Conservation (phyloP, 2,888 invertebrate species). For the Nymphalis urticae region DNA sequence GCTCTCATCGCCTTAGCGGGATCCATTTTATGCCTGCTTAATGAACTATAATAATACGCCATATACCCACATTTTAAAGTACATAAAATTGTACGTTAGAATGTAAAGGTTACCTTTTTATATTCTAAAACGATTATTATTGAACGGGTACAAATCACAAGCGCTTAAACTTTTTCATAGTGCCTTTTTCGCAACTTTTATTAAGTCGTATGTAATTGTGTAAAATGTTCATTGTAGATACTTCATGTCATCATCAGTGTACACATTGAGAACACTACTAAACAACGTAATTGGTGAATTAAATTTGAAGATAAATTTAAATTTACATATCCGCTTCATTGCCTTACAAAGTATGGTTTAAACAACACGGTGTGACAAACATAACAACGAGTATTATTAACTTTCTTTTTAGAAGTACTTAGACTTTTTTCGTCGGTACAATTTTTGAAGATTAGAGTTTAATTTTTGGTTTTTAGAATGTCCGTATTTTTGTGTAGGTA, state of each 20-base stretch:
- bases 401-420: too few species aligned
- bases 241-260: background rate
- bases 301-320: constrained; percentile 38
- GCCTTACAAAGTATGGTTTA: constrained; percentile 13
- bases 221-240: background rate
- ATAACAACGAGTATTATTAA: too few species aligned
- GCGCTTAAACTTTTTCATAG: background rate
- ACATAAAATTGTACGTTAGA: constrained; percentile 20
- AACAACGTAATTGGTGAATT: constrained; percentile 12
- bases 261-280: background rate
- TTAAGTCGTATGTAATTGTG: too few species aligned
- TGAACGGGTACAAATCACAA: background rate
- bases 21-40: constrained; percentile 36
- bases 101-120: background rate
- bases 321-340: constrained; percentile 41
- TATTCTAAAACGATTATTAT: background rate
- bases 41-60: constrained; percentile 36
- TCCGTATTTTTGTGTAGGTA: too few species aligned
- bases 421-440: too few species aligned
- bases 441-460: too few species aligned
- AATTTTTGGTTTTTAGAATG: too few species aligned
- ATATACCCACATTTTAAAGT: constrained; percentile 27
- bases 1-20: constrained; percentile 39
- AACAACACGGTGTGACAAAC: background rate
- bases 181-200: background rate